Conservation (phyloP, 1,140 invertebrate genomes). For the Conus betulinus region DNA sequence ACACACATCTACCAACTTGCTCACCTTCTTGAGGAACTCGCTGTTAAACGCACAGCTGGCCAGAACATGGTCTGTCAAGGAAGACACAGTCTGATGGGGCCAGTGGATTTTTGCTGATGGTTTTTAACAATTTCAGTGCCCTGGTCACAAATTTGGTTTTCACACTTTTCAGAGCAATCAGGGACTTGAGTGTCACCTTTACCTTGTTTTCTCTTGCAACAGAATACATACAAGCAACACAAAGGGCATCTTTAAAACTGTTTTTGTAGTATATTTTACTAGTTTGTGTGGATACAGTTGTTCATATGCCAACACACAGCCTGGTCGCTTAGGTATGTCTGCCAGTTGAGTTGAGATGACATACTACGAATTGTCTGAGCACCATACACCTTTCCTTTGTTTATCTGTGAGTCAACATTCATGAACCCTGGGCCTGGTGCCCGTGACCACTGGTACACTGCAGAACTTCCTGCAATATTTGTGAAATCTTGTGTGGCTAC, state of each 20-base stretch:
- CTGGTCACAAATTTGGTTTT: conserved; percentile 3
- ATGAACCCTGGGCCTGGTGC: conserved; percentile 5
- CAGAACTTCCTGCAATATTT: not conserved
- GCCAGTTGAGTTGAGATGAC: not conserved
- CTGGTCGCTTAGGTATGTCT: not conserved
- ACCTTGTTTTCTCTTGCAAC: conserved; percentile 26
- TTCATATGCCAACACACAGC: conserved; percentile 13
- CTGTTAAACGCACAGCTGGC: not conserved
- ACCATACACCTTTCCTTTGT: not conserved
- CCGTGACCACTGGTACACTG: conserved; percentile 13
- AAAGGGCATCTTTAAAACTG: not conserved
- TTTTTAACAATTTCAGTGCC: not conserved
- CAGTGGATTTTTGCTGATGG: not conserved
- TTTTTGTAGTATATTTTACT: not conserved
- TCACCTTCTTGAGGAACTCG: not conserved
- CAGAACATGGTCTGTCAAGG: not conserved
- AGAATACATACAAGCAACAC: conserved; percentile 21
- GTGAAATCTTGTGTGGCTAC: conserved; percentile 5
- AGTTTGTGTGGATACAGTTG: not conserved
- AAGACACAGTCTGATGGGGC: not conserved
- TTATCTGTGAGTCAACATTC: not conserved
- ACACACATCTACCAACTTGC: conserved; percentile 12
- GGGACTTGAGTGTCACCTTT: conserved; percentile 6
- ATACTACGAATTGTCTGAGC: not conserved
- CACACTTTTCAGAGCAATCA: not conserved